Percentiles rank a stretch among this genome's conserved stretches.
phyloP scores from a whole-genome alignment of 2,888 invertebrate genomes.

The Isotomurus palustris region DNA sequence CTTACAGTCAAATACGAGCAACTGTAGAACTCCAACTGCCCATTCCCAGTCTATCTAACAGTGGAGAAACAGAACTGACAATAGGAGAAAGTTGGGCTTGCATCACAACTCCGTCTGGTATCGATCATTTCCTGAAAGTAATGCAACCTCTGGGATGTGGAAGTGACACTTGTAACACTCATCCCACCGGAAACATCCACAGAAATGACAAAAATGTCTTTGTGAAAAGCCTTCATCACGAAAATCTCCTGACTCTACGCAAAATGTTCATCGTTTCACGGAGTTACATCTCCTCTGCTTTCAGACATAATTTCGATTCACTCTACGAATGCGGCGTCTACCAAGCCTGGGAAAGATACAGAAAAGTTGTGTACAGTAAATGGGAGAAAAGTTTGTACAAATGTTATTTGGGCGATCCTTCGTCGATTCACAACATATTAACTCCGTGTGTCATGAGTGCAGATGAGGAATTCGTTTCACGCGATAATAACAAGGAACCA shows the following conservation, averaged over 20 bases:
- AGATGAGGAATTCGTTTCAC: no score
- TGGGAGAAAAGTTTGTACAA: neutral
- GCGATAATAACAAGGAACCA: no score
- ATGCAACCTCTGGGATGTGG: neutral
- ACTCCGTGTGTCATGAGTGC: no score
- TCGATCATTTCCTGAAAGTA: neutral
- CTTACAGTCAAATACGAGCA: slow-evolving; percentile 2
- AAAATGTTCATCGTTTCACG: neutral
- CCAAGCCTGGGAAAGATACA: neutral
- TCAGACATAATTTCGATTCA: neutral
- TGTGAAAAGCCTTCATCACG: neutral
- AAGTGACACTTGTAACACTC: no score
- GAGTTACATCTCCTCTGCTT: neutral
- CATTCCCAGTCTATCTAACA: neutral
- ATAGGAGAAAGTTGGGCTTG: neutral
- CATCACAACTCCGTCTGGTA: neutral
- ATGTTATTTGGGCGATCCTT: no score
- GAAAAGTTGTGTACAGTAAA: neutral
- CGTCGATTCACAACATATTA: no score
- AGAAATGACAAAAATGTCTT: no score
- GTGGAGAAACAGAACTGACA: neutral
- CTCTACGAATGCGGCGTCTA: neutral
- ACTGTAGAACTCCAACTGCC: neutral
- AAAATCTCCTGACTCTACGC: neutral
- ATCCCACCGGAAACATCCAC: neutral